Base-by-base conservation (phyloP, 2,888 invertebrate genomes). In the Oscheius sp. region DNA sequence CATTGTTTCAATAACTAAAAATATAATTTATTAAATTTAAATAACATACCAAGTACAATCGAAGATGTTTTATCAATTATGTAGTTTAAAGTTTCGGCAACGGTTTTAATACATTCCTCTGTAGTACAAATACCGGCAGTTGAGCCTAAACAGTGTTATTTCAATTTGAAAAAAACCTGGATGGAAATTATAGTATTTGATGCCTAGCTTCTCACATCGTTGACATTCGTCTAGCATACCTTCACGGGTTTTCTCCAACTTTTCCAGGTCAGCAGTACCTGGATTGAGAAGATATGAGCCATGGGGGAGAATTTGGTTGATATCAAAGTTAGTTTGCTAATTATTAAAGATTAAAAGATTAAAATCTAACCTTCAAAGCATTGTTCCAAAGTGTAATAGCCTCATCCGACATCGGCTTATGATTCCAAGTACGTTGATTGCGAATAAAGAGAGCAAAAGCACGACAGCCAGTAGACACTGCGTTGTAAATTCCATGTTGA, bases 201-300 rank as follows among this genome's bases (percentile, higher is more conserved):
- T 83, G 2, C 88, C 88, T 2, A 89, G 84, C 44, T 80, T 82
- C 71, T 89, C 87, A 77, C 88, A 88, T 26, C 88, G 77, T 71
- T 84, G 80, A 17, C 89, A 82, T 68, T 89, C 89, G 72, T 89
- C 88, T 17, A 88, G 70, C 56, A 89, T 78, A 14, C 85, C 81
- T 9, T 81, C 84, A 9, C 87, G 77, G 9, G 68, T 63, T 71
- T 81, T 82, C 47, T 78, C 70, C 61, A 88, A 78, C 6, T 81
- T 85, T 6, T 87, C 87, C 6, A 75, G 69, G 64, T 88, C 85
- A 2, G 88, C 86, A 2, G 88, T 86, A 4, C 88, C 89, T 65
- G 87, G 86, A 80, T 89, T 89, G 75, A 89, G 77, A 45, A 89
- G 79, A 73, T 88, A 89, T 0, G 88, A 88, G 1, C 88, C 88